phyloP scores from a whole-genome alignment of 2,113 vertebrate species.

The Ploceus nigricollis region DNA sequence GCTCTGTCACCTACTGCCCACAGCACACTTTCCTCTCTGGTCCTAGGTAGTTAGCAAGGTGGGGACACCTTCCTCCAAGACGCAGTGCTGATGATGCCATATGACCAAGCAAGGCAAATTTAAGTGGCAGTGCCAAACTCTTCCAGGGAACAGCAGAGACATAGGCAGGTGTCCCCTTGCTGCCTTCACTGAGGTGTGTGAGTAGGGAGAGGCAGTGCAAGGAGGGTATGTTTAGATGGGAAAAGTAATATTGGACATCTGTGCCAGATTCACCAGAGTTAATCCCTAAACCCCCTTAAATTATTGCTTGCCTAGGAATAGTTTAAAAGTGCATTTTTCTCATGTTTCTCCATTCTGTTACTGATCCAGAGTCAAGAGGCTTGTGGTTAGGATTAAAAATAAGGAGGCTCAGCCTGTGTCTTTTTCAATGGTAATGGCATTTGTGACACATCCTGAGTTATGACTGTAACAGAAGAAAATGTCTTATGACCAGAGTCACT shows the following conservation, averaged over 20 bases:
- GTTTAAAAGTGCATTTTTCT: constrained; percentile 25
- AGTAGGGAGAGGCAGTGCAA: background rate
- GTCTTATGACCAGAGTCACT: constrained; percentile 27
- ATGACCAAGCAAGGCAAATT: background rate
- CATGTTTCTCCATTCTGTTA: background rate
- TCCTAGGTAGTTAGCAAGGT: background rate
- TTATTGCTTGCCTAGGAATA: background rate
- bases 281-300: background rate
- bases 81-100: background rate
- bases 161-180: background rate
- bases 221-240: background rate
- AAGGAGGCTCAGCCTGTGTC: background rate
- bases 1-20: background rate
- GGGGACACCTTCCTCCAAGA: background rate
- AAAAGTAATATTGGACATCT: background rate
- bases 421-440: background rate
- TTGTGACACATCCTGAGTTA: constrained; percentile 50
- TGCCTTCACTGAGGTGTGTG: background rate
- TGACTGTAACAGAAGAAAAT: constrained; percentile 47
- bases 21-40: background rate
- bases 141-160: background rate
- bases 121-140: background rate
- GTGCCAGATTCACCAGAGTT: background rate
- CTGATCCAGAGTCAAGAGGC: background rate
- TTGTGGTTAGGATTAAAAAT: constrained; percentile 34